phyloP scores from a whole-genome alignment of 2,113 vertebrate species.

The Martes martes region DNA sequence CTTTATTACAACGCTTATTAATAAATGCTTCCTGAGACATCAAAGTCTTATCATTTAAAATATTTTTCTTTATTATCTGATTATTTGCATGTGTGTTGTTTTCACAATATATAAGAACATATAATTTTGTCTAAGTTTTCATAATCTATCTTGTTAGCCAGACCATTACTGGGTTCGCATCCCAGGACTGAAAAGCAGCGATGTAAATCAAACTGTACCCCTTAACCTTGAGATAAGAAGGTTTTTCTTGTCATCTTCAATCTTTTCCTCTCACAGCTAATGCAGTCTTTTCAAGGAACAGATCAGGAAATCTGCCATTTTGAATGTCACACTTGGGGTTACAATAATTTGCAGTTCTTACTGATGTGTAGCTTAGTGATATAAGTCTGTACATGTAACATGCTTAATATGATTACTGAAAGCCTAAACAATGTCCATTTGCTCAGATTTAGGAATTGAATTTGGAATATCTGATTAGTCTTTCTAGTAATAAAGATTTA shows the following conservation, averaged over 20 bases:
- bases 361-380: neutral
- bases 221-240: neutral
- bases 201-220: neutral
- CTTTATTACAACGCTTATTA: neutral
- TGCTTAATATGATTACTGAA: neutral
- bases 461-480: neutral
- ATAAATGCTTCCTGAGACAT: neutral
- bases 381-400: neutral
- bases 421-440: neutral
- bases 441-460: neutral
- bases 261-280: neutral
- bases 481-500: constrained; percentile 4
- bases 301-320: constrained; percentile 37
- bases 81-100: neutral
- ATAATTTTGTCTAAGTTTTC: neutral
- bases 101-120: neutral
- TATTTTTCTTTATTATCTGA: neutral
- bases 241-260: neutral
- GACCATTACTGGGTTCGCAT: neutral
- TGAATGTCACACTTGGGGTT: neutral
- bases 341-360: neutral
- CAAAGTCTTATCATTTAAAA: neutral
- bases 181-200: neutral
- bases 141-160: neutral
- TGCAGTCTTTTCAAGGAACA: neutral